Percentiles rank a stretch among this genome's conserved stretches.
phyloP scores from a whole-genome alignment of 1,140 invertebrate species.

The Hylaeus volcanicus region DNA sequence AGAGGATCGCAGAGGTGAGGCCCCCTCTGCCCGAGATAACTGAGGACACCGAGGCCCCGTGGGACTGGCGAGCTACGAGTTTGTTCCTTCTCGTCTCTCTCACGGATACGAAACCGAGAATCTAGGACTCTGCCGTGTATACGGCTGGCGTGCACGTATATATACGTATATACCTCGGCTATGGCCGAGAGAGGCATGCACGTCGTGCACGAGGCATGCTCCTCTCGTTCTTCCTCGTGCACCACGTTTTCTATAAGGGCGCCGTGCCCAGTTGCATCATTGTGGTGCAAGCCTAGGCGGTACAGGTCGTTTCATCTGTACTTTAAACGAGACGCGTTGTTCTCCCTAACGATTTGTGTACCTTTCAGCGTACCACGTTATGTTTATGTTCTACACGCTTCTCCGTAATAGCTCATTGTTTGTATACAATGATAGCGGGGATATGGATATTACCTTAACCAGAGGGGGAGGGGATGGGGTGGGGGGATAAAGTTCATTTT shows the following conservation, averaged over 20 bases:
- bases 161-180: constrained; percentile 3
- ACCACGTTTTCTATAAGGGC: constrained; percentile 69
- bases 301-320: constrained; percentile 61
- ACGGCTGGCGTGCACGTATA: constrained; percentile 12
- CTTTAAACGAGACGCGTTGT: constrained; percentile 49
- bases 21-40: constrained; percentile 59
- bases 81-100: constrained; percentile 64
- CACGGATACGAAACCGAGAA: constrained; percentile 72
- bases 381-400: constrained; percentile 43
- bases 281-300: constrained; percentile 39
- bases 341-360: constrained; percentile 50
- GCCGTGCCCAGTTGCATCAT: constrained; percentile 64
- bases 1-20: constrained; percentile 60
- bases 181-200: constrained; percentile 55
- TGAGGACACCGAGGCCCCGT: constrained; percentile 71
- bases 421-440: constrained; percentile 27
- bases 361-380: constrained; percentile 37
- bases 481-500: neutral
- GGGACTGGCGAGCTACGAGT: constrained; percentile 69
- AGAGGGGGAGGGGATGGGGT: neutral
- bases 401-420: constrained; percentile 44
- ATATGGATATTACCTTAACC: constrained; percentile 25
- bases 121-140: constrained; percentile 71
- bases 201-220: constrained; percentile 65
- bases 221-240: constrained; percentile 71